Evolutionary conservation across 2,888 invertebrate species (phyloP).

Genomic region (Cephus runcator): DNA sequence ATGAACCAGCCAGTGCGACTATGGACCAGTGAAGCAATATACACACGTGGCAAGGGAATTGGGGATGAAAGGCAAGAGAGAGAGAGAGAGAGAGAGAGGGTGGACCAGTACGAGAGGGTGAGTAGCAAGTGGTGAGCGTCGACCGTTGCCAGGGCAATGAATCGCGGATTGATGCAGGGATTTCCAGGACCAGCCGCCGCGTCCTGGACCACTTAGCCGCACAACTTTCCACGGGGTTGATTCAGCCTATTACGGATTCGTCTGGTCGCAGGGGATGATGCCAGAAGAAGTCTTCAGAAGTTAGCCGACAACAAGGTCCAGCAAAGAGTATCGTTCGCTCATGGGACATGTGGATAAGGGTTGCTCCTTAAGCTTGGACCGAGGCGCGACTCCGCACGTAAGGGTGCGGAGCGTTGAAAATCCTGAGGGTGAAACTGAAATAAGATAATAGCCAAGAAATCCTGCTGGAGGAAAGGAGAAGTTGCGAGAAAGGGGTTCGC

Average conservation of each 20-base stretch:
- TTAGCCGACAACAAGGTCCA: neutral
- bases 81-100: conserved; percentile 1
- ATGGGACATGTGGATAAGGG: neutral
- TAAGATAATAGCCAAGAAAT: neutral
- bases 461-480: neutral
- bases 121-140: conserved; percentile 31
- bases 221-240: conserved; percentile 18
- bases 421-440: neutral
- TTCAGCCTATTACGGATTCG: neutral
- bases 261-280: neutral
- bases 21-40: conserved; percentile 26
- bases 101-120: neutral
- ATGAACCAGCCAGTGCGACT: conserved; percentile 14
- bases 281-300: neutral
- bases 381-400: neutral
- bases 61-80: conserved; percentile 5
- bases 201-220: conserved; percentile 29
- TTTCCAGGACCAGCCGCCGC: conserved; percentile 41
- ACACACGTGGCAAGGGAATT: conserved; percentile 20
- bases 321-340: neutral
- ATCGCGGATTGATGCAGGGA: conserved; percentile 56
- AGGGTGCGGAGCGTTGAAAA: neutral
- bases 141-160: conserved; percentile 59
- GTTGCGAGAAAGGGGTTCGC: neutral
- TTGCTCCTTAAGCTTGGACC: neutral